A percentile compares a stretch with the other conserved stretches of the same genome.
phyloP scores from a whole-genome alignment of 2,888 invertebrate species.

The Macropis europaea region DNA sequence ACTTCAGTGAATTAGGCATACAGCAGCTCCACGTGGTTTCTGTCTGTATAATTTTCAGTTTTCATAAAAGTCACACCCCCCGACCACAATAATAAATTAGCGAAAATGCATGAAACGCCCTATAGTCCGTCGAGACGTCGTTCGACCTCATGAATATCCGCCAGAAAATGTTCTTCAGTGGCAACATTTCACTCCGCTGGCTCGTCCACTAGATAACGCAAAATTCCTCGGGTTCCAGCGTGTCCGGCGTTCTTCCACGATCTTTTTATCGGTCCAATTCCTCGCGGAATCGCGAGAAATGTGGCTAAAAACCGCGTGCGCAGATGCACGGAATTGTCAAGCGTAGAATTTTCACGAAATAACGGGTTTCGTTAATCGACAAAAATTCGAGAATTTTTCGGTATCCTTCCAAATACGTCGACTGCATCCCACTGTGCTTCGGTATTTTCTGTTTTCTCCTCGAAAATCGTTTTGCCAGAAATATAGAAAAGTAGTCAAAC shows the following conservation, averaged over 20 bases:
- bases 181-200: constrained; percentile 32
- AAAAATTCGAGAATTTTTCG: constrained; percentile 16
- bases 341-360: background rate
- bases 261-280: background rate
- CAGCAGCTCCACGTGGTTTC: too few species aligned
- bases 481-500: too few species aligned
- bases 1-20: background rate
- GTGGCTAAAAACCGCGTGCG: background rate
- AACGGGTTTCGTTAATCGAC: constrained; percentile 18
- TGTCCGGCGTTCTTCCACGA: background rate
- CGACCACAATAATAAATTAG: too few species aligned
- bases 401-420: background rate
- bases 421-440: too few species aligned
- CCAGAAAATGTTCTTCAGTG: constrained; percentile 30
- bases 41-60: too few species aligned
- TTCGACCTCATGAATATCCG: constrained; percentile 41
- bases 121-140: background rate
- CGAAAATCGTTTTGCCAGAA: too few species aligned
- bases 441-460: background rate
- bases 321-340: background rate
- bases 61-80: too few species aligned
- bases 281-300: background rate
- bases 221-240: constrained; percentile 12
- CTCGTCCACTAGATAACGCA: constrained; percentile 6
- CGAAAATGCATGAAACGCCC: background rate